Percentiles rank a stretch among this genome's conserved stretches.
phyloP scores from a whole-genome alignment of 2,797 vertebrate genomes.

The Tympanoctomys barrerae region DNA sequence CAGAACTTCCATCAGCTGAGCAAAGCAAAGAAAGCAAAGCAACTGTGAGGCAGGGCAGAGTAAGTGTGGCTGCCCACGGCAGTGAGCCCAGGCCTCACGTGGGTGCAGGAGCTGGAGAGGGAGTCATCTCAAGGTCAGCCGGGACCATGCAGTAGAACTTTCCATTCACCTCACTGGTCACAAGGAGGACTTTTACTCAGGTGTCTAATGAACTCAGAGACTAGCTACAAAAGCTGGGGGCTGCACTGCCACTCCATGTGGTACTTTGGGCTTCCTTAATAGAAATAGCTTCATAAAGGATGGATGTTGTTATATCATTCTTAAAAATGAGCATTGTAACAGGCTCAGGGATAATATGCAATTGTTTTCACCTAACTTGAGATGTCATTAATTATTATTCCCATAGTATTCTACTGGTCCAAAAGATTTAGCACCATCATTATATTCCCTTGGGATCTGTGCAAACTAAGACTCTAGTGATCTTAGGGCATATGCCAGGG shows the following conservation, averaged over 20 bases:
- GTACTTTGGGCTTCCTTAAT: background rate
- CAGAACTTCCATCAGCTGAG: background rate
- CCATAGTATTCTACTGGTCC: background rate
- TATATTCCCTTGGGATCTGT: too few relatives aligned
- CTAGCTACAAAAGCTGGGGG: background rate
- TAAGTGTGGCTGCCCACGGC: background rate
- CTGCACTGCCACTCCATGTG: background rate
- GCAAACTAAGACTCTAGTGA: too few relatives aligned
- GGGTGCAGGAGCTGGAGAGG: too few relatives aligned
- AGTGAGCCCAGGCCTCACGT: too few relatives aligned
- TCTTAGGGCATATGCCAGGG: too few relatives aligned
- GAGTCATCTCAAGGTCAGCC: too few relatives aligned
- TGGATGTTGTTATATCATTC: background rate
- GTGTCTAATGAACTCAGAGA: too few relatives aligned
- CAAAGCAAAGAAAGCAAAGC: background rate
- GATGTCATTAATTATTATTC: background rate
- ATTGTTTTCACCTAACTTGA: background rate
- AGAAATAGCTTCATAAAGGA: background rate
- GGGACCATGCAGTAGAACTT: too few relatives aligned
- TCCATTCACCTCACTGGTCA: too few relatives aligned
- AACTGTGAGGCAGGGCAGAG: background rate
- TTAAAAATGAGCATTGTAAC: background rate
- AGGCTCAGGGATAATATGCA: background rate
- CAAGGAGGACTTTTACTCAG: too few relatives aligned
- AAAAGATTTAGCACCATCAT: background rate